Evolutionary conservation across 2,113 vertebrate species (phyloP).

Genomic region (Cephalopterus ornatus): DNA sequence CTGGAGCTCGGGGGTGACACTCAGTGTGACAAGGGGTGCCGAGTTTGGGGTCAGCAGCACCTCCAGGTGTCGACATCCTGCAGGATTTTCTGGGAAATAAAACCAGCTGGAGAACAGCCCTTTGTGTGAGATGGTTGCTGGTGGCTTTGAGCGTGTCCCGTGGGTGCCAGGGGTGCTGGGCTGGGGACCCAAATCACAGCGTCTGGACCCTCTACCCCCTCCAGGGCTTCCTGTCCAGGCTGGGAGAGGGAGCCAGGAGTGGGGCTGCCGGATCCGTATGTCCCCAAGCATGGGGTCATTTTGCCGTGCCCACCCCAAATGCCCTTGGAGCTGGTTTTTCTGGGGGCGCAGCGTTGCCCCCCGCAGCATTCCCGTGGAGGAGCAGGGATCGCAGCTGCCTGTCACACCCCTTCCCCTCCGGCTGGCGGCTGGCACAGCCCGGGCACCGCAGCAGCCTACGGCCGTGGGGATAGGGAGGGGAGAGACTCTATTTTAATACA

Average conservation of each 20-base stretch:
- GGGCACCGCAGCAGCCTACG: background rate
- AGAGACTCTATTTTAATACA: conserved; percentile 40
- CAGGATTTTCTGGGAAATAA: background rate
- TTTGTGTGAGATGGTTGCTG: rapidly evolving
- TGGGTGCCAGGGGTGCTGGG: background rate
- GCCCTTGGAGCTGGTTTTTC: background rate
- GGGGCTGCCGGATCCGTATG: rapidly evolving
- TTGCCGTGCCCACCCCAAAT: background rate
- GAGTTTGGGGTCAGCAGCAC: background rate
- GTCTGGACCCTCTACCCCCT: background rate
- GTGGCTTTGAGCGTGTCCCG: rapidly evolving
- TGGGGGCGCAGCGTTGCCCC: background rate
- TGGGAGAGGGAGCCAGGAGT: background rate
- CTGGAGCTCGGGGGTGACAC: background rate
- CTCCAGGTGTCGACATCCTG: background rate
- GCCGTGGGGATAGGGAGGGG: conserved; percentile 15
- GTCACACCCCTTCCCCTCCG: background rate
- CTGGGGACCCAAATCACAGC: background rate
- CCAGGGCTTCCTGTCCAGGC: rapidly evolving
- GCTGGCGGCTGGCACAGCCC: background rate
- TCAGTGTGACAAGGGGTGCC: rapidly evolving
- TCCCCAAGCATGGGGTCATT: background rate
- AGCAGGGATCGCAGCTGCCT: background rate
- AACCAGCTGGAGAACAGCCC: background rate
- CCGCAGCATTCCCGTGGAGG: background rate